Base-by-base conservation (phyloP, 2,113 vertebrate species). In the Mustela lutreola region DNA sequence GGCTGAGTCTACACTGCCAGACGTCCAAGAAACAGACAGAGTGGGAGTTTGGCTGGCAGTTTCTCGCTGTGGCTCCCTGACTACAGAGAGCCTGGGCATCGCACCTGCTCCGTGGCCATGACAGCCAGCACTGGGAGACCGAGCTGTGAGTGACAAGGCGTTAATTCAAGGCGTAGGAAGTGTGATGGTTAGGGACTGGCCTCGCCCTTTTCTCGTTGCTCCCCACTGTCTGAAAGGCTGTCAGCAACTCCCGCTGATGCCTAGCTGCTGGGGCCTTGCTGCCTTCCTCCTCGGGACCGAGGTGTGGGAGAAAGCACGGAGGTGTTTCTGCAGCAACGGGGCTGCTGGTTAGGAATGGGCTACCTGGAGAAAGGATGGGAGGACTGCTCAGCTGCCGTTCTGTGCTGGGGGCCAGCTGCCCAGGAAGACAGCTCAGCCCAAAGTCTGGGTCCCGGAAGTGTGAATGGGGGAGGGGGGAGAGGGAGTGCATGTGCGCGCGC, bases 81-180 rank as follows among this genome's bases (percentile, higher is more conserved):
- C 90, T 75, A n/a, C 0, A 1, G 76, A 91, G 42, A 73, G 84
- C 9, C 18, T 12, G 60, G 71, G 33, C 39, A 9, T 95, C 89
- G 87, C 97, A 96, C 94, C 85, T 92, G 80, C 84, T 91, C 42
- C 0, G 1, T 10, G 36, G 62, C 93, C 50, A 0, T 78, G 96
- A 84, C 93, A 97, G 91, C 28, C 79, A 60, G 92, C 36, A n/a
- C 45, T 28, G 79, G 92, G 93, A 70, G 84, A 71, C 42, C 0
- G 53, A 67, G 84, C 81, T 58, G 82, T 91, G 97, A 94, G 56
- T 92, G 96, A 97, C 97, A 98, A 96, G 97, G 97, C 0, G 96
- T 75, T 97, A 97, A 97, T 96, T 96, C 94, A 93, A 96, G 93
- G 87, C 73, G 7, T 70, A 75, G 50, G 92, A 94, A 96, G 97